Conservation (phyloP, 2,888 invertebrate species). For the Thysanoteuthis rhombus region DNA sequence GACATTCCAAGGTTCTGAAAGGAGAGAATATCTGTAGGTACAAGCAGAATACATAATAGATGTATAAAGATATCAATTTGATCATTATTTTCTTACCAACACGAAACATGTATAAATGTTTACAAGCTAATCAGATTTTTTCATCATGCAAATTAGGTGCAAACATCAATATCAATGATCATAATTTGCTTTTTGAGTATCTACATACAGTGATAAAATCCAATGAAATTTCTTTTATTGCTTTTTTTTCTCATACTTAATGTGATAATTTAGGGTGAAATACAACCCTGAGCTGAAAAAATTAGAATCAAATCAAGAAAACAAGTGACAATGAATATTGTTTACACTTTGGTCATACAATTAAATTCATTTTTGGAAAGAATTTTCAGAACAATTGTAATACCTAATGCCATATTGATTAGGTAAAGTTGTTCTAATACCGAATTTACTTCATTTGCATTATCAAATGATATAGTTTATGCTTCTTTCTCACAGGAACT, state of each 20-base stretch:
- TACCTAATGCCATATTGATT: neutral
- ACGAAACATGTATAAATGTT: neutral
- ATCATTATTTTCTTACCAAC: neutral
- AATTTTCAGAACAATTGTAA: too few relatives aligned
- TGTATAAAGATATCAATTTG: neutral
- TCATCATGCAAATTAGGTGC: neutral
- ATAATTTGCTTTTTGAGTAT: neutral
- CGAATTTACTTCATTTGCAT: neutral
- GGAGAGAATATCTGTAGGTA: neutral
- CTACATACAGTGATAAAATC: neutral
- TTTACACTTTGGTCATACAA: neutral
- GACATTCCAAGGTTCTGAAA: slow-evolving; percentile 22
- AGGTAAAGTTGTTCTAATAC: neutral
- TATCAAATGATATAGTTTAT: too few relatives aligned
- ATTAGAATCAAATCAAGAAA: neutral
- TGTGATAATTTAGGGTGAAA: neutral
- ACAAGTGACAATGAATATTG: neutral
- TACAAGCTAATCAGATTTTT: neutral
- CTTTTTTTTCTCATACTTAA: neutral
- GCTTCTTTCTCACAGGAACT: too few relatives aligned
- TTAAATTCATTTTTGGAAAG: neutral
- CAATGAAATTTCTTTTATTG: too few relatives aligned
- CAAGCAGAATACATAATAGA: neutral
- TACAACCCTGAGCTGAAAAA: neutral
- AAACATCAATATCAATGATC: neutral